phyloP scores from a whole-genome alignment of 2,113 vertebrate species.

The Cottus gobio region DNA sequence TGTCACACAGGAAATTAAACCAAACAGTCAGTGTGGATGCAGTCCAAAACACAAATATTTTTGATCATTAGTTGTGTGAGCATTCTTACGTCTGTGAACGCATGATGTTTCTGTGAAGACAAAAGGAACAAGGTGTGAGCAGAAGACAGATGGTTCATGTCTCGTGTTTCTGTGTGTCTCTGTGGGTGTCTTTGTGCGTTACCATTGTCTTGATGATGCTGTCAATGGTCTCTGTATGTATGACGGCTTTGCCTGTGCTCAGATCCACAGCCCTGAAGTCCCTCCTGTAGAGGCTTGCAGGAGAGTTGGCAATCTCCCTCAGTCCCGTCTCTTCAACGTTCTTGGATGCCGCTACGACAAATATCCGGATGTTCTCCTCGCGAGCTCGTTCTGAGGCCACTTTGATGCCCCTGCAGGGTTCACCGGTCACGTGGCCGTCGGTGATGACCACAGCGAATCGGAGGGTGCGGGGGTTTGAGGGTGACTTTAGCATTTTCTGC shows the following conservation, averaged over 20 bases:
- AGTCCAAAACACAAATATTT: not conserved
- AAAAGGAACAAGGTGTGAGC: slow-evolving; percentile 45
- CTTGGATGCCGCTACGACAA: slow-evolving; percentile 87
- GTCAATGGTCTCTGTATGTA: slow-evolving; percentile 81
- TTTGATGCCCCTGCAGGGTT: slow-evolving; percentile 91
- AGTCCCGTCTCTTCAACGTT: slow-evolving; percentile 88
- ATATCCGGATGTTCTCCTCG: slow-evolving; percentile 88
- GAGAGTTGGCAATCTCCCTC: slow-evolving; percentile 89
- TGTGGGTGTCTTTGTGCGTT: slow-evolving; percentile 34
- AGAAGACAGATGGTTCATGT: not conserved
- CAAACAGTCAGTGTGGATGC: slow-evolving; percentile 6
- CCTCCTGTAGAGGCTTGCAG: slow-evolving; percentile 86
- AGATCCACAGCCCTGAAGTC: slow-evolving; percentile 85
- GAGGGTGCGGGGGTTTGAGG: not conserved
- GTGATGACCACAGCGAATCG: slow-evolving; percentile 94
- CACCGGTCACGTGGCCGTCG: slow-evolving; percentile 93
- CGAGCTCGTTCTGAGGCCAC: slow-evolving; percentile 87
- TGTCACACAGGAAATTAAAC: slow-evolving; percentile 1
- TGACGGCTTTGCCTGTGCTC: slow-evolving; percentile 62
- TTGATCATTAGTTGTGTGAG: not conserved
- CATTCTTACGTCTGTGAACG: slow-evolving; percentile 75
- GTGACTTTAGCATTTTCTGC: slow-evolving; percentile 69
- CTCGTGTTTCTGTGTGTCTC: not conserved
- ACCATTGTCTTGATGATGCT: slow-evolving; percentile 95
- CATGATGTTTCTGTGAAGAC: slow-evolving; percentile 75